Percentiles rank a stretch among this genome's conserved stretches.
These are phyloP conservation scores for Pavo muticus DNA, from an alignment of 2,113 vertebrate species.

Conservation along the genomic window DNA sequence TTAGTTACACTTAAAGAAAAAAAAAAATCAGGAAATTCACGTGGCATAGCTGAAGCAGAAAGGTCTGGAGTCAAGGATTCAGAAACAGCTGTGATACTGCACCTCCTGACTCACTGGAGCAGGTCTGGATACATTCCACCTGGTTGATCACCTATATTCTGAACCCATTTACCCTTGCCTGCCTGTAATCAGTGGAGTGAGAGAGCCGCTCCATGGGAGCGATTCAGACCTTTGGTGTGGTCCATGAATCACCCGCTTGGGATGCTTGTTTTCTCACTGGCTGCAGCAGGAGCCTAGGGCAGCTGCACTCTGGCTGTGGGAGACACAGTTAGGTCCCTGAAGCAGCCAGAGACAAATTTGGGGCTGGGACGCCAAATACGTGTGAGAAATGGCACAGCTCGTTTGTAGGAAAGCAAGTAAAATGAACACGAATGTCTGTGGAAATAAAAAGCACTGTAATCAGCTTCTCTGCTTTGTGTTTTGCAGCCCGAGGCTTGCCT, in stretches of 20 bases:
- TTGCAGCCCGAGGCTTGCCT: background rate
- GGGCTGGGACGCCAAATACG: background rate
- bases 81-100: background rate
- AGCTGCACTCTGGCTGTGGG: background rate
- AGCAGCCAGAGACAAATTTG: background rate
- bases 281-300: conserved; percentile 27
- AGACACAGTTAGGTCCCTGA: background rate
- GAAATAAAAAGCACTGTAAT: background rate
- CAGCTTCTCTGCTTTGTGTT: background rate
- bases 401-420: background rate
- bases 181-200: conserved; percentile 7
- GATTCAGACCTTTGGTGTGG: conserved; percentile 66
- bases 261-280: conserved; percentile 24
- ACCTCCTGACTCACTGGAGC: conserved; percentile 6
- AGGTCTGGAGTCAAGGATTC: background rate
- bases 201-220: conserved; percentile 17
- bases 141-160: conserved; percentile 47
- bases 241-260: conserved; percentile 51
- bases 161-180: conserved; percentile 12
- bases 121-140: conserved; percentile 60
- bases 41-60: background rate
- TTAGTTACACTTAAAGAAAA: background rate
- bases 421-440: background rate
- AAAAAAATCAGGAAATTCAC: background rate
- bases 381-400: background rate